Evolutionary conservation across 2,797 vertebrate species (phyloP).

Genomic region (Tokudaia muenninki): DNA sequence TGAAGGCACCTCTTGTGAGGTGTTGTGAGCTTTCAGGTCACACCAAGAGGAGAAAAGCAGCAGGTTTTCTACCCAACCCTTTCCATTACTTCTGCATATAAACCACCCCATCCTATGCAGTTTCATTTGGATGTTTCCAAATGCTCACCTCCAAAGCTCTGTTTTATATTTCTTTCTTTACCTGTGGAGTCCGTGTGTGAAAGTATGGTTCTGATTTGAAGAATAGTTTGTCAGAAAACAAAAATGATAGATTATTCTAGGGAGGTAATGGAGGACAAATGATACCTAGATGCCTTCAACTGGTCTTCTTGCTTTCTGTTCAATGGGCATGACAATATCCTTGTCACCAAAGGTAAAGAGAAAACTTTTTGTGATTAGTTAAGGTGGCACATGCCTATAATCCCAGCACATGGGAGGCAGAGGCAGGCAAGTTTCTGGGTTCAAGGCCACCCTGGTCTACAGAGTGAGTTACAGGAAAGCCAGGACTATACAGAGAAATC

Average conservation of each 20-base stretch:
- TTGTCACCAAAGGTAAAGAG: not conserved
- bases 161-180: not conserved
- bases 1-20: not conserved
- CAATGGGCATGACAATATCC: not conserved
- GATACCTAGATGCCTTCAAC: not conserved
- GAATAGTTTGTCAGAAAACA: not conserved
- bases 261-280: not conserved
- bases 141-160: not conserved
- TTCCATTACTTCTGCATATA: not conserved
- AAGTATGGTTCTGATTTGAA: not conserved
- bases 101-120: not conserved
- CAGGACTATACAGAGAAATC: too few species aligned
- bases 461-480: too few species aligned
- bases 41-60: not conserved
- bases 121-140: conserved; percentile 34
- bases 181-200: not conserved
- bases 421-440: too few species aligned
- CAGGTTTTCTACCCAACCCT: not conserved
- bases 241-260: not conserved
- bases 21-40: not conserved
- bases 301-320: not conserved
- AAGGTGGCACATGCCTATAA: too few species aligned
- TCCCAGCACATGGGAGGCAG: too few species aligned
- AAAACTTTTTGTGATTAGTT: not conserved
- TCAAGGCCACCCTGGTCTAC: too few species aligned